Evolutionary conservation across 2,113 vertebrate species (phyloP), one percentile per base, ranked within the genome.

Genomic region (Danionella cerebrum): DNA sequence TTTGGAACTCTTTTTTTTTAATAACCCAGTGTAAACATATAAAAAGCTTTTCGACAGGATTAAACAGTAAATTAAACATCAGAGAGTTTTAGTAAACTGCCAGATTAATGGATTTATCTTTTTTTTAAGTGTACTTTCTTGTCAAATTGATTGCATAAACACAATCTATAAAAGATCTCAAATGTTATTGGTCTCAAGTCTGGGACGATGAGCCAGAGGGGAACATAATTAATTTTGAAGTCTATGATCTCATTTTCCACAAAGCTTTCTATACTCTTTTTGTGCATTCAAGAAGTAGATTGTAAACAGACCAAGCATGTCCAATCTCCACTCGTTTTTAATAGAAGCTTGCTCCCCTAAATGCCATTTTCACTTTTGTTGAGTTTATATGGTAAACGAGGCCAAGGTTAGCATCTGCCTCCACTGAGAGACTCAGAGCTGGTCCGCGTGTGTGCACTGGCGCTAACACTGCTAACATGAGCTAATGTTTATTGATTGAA

Each of bases 331-430:
- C 38, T 42, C 18, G 25, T 11, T 59, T 58, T 42, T 29, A 59
- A 42, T 42, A 10, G 24, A 44, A 42, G 38, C 42, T 59, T 27
- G 25, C n/a, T 59, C 12, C 3, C n/a, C 38, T 59, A 5, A 18
- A 2, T 24, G 35, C 19, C 41, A 44, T 21, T 29, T 36, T 24
- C 54, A 58, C 12, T 39, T 57, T 36, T 22, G 14, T 4, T 6
- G 6, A 1, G 21, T 58, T 38, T 39, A 33, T 39, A 21, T 41
- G 35, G 33, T 39, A 42, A 44, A 60, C n/a, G 24, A 44, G 57
- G 14, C 57, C 22, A 60, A 60, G 9, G 44, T 29, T 29, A 44
- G 9, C 39, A 60, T 60, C 57, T 60, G 16, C 57, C 57, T 29
- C 24, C 24, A 31, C 24, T 16, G 35, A 39, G n/a, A n/a, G 22